Evolutionary conservation across 2,797 vertebrate genomes (phyloP).

Genomic region (Coranthus polyacanthus): DNA sequence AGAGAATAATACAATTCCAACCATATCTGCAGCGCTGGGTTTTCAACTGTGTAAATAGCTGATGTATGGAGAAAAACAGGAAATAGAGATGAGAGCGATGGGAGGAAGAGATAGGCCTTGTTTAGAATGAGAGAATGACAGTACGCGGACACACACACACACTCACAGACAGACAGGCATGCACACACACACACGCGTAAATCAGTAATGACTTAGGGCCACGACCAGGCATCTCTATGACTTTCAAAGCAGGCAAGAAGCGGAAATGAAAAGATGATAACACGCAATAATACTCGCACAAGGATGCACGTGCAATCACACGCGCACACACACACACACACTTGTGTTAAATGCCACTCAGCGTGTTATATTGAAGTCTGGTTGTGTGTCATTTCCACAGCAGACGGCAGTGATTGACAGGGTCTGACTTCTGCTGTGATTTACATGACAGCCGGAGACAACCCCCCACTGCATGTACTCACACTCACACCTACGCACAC

Average conservation of each 20-base stretch:
- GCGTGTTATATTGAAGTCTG: constrained; percentile 68
- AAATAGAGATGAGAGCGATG: constrained; percentile 70
- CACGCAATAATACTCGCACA: constrained; percentile 60
- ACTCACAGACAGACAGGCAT: constrained; percentile 8
- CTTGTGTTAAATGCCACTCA: constrained; percentile 72
- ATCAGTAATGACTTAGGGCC: constrained; percentile 55
- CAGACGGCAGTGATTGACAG: constrained; percentile 66
- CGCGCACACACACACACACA: constrained; percentile 24
- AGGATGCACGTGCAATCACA: constrained; percentile 16
- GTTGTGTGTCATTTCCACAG: constrained; percentile 58
- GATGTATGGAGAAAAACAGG: constrained; percentile 71
- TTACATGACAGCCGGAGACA: constrained; percentile 67
- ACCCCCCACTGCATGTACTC: constrained; percentile 12
- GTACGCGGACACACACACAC: constrained; percentile 18
- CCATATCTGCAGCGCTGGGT: constrained; percentile 44
- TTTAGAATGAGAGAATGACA: constrained; percentile 62
- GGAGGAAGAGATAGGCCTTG: constrained; percentile 40
- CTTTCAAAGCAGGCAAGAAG: constrained; percentile 67
- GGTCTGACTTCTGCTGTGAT: constrained; percentile 64
- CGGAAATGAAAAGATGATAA: constrained; percentile 78
- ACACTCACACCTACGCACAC: constrained; percentile 5
- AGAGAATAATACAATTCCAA: constrained; percentile 54
- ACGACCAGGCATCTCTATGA: constrained; percentile 56
- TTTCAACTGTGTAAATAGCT: constrained; percentile 66
- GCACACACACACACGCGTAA: constrained; percentile 12